A percentile compares a stretch with the other conserved stretches of the same genome.
phyloP scores from a whole-genome alignment of 1,140 invertebrate genomes.

The Zaprionus kolodkinae region DNA sequence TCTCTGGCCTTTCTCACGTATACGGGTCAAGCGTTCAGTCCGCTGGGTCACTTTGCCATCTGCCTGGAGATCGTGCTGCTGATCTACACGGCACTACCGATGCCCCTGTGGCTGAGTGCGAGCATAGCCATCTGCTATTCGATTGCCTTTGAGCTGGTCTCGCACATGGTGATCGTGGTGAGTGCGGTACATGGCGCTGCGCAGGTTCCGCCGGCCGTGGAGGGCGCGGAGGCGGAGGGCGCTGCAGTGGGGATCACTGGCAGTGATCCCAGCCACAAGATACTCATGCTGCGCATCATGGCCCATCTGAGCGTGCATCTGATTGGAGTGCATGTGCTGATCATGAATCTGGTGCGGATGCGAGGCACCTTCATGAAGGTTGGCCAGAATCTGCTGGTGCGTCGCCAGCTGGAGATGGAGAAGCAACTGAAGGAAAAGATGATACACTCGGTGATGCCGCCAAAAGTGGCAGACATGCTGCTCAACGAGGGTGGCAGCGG shows the following conservation, averaged over 20 bases:
- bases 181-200: conserved; percentile 83
- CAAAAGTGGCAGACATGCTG: conserved; percentile 94
- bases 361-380: conserved; percentile 98
- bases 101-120: conserved; percentile 94
- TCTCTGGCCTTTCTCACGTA: conserved; percentile 76
- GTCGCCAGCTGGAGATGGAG: conserved; percentile 95
- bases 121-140: conserved; percentile 92
- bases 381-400: conserved; percentile 94
- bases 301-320: conserved; percentile 96
- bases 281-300: conserved; percentile 90
- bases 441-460: conserved; percentile 98
- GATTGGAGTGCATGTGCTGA: conserved; percentile 95
- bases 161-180: conserved; percentile 84
- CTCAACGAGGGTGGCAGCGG: conserved; percentile 88
- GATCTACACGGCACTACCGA: conserved; percentile 96
- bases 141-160: conserved; percentile 90
- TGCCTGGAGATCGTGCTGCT: conserved; percentile 94
- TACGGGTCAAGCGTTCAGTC: conserved; percentile 85
- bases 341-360: conserved; percentile 96
- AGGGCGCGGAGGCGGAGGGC: too few relatives aligned
- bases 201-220: conserved; percentile 32
- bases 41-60: conserved; percentile 93
- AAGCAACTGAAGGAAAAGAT: conserved; percentile 98
- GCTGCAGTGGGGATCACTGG: background rate
- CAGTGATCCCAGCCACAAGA: conserved; percentile 85